These are phyloP conservation scores for Podotricha telesiphe DNA, from an alignment of 2,888 invertebrate genomes.

Conservation along the genomic window DNA sequence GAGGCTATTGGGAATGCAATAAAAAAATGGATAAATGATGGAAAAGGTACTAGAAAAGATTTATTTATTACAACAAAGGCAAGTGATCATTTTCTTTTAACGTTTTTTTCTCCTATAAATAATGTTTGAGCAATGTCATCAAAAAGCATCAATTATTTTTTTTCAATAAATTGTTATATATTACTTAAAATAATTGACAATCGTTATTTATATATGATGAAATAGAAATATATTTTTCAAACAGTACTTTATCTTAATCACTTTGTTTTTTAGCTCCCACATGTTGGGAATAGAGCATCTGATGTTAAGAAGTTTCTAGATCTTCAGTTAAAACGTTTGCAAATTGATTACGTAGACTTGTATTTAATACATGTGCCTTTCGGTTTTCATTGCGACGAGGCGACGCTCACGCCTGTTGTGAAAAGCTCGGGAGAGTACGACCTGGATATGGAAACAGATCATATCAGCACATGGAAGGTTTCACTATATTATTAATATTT, in stretches of 20 bases:
- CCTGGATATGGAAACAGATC: slow-evolving; percentile 85
- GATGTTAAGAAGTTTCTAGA: slow-evolving; percentile 87
- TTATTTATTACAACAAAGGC: slow-evolving; percentile 93
- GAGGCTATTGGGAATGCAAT: slow-evolving; percentile 88
- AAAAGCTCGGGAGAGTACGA: slow-evolving; percentile 84
- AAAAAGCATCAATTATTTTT: neutral
- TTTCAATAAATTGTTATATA: neutral
- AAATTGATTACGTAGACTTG: slow-evolving; percentile 89
- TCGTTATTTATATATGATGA: too few species aligned
- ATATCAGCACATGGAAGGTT: slow-evolving; percentile 89
- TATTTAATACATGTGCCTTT: slow-evolving; percentile 92
- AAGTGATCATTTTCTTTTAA: slow-evolving; percentile 34
- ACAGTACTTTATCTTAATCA: too few species aligned
- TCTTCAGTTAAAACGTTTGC: slow-evolving; percentile 85
- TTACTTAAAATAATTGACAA: neutral
- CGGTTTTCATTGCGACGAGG: slow-evolving; percentile 83
- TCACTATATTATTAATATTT: slow-evolving; percentile 1
- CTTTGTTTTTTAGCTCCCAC: slow-evolving; percentile 83
- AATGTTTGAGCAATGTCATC: neutral
- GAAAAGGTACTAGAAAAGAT: slow-evolving; percentile 86
- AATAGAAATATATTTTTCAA: too few species aligned
- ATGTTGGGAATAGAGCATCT: slow-evolving; percentile 86
- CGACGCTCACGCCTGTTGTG: slow-evolving; percentile 79
- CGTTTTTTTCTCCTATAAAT: neutral
- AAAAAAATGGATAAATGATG: slow-evolving; percentile 85